Percentiles rank a stretch among this genome's conserved stretches.
Conservation (phyloP, 2,113 vertebrate genomes). For the Pantherophis guttatus region DNA sequence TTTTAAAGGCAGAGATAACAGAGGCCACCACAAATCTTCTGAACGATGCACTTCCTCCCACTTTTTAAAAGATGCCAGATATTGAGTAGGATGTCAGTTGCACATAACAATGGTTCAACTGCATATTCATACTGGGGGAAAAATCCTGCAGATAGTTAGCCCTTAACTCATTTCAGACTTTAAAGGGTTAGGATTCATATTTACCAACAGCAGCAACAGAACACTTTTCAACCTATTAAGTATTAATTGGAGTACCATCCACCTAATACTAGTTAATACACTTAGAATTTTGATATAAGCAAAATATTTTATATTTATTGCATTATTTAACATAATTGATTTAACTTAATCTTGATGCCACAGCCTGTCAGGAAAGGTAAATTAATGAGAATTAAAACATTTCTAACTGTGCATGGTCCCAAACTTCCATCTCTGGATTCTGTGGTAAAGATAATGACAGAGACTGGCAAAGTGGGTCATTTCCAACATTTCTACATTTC, state of each 20-base stretch:
- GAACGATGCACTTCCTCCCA: background rate
- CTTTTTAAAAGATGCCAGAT: background rate
- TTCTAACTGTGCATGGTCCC: background rate
- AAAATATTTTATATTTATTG: background rate
- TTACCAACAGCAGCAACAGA: background rate
- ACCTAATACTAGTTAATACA: background rate
- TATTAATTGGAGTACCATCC: background rate
- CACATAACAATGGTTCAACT: background rate
- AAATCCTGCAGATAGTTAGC: background rate
- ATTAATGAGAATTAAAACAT: background rate
- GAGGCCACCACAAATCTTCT: background rate
- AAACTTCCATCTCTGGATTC: background rate
- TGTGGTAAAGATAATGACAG: background rate
- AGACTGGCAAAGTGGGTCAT: background rate
- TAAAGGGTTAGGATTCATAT: background rate
- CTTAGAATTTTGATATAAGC: background rate
- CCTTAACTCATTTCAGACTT: background rate
- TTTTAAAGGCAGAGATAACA: background rate
- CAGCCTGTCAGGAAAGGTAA: background rate
- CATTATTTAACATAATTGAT: background rate
- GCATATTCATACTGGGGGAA: background rate
- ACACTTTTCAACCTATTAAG: background rate
- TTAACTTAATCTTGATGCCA: background rate
- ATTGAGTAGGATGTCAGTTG: background rate
- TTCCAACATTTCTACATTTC: slow-evolving; percentile 7